Evolutionary conservation across 1,140 invertebrate genomes (phyloP), one percentile per base, ranked within the genome.

Genomic region (Gonatopus flavifemur): DNA sequence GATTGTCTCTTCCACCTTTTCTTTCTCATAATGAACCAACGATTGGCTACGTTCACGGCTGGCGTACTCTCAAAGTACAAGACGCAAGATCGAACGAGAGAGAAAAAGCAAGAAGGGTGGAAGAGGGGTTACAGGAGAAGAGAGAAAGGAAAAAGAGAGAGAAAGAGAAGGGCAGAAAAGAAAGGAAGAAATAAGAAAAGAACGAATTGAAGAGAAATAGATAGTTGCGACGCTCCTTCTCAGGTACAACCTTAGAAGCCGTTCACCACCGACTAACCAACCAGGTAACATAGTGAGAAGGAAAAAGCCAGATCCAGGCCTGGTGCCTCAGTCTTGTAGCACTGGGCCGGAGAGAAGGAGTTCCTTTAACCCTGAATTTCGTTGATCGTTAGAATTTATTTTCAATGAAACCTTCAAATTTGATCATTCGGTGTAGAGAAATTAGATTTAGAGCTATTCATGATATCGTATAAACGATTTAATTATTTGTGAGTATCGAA

Each of bases 271-370:
- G n/a, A n/a, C n/a, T n/a, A n/a, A n/a, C n/a, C n/a, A n/a, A n/a
- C n/a, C 66, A 62, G 59, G 45, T 15, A 37, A 25, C 37, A 52
- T 43, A 60, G 58, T 59, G 58, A 62, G 68, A 66, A 39, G n/a
- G n/a, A n/a, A n/a, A n/a, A n/a, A 54, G 49, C 46, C 52, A 44
- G 44, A 50, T 42, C 49, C 55, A 10, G 56, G 42, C 49, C 52
- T 51, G 53, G 57, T 52, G 53, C 62, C 52, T 70, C 67, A 77
- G 76, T 76, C 69, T 73, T 58, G 61, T 68, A 67, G 55, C 57
- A 70, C 64, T 69, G 73, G 69, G 70, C 73, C 73, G 73, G 73
- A 72, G 74, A 67, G 57, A 76, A 75, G 57, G 70, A 75, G 64
- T 74, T 74, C 69, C 69, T 72, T n/a, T 66, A 71, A 74, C 72